Evolutionary conservation across 2,888 invertebrate genomes (phyloP).

Genomic region (Nasonovia ribisnigri): DNA sequence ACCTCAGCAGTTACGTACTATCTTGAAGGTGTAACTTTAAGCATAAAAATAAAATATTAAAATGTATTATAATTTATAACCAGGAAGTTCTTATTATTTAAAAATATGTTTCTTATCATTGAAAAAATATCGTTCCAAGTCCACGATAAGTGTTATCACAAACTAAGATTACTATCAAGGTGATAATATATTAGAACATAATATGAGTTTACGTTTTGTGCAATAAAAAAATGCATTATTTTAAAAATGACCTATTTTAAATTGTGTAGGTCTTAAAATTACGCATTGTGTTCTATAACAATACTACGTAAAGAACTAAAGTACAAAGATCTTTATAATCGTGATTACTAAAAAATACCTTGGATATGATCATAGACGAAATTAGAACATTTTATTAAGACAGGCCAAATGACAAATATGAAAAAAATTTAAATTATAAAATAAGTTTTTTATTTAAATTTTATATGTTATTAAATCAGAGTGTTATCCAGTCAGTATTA

Average conservation of each 20-base stretch:
- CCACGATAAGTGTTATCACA: neutral
- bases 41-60: too few relatives aligned
- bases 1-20: neutral
- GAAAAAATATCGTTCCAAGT: neutral
- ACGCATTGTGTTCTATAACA: neutral
- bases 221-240: too few relatives aligned
- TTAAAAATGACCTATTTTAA: neutral
- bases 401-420: too few relatives aligned
- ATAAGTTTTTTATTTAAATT: too few relatives aligned
- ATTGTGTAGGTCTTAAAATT: neutral
- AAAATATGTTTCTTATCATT: neutral
- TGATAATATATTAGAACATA: neutral
- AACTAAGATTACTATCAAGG: neutral
- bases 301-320: neutral
- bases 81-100: neutral
- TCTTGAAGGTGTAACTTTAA: neutral
- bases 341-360: neutral
- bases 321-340: too few relatives aligned
- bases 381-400: too few relatives aligned
- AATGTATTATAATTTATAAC: too few relatives aligned
- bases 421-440: too few relatives aligned
- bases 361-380: too few relatives aligned
- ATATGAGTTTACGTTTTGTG: too few relatives aligned
- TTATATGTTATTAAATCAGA: too few relatives aligned
- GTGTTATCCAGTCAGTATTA: too few relatives aligned